Conservation (phyloP, 2,797 vertebrate genomes). For the Cichlasoma orientale region DNA sequence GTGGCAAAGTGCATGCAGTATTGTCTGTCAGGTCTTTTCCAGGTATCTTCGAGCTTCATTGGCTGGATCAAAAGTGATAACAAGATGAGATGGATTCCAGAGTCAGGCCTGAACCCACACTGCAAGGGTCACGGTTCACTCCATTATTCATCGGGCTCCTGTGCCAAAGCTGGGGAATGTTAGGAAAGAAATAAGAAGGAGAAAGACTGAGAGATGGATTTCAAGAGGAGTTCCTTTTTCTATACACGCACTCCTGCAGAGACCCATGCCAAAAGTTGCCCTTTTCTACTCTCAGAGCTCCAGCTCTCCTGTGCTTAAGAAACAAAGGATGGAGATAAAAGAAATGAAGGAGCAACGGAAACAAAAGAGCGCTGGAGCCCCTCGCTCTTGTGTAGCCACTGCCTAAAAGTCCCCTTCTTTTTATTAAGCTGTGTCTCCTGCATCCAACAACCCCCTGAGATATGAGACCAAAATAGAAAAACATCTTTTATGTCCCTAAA, state of each 20-base stretch:
- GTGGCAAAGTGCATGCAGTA: constrained; percentile 35
- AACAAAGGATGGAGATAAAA: constrained; percentile 43
- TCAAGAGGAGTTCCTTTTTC: constrained; percentile 37
- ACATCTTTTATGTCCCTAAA: constrained; percentile 28
- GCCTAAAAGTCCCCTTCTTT: constrained; percentile 31
- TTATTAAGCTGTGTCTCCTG: constrained; percentile 30
- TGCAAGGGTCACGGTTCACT: constrained; percentile 76
- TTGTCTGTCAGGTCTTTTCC: constrained; percentile 31
- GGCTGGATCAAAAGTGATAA: constrained; percentile 71
- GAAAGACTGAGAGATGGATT: constrained; percentile 49
- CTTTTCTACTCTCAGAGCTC: constrained; percentile 27
- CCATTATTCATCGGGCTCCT: constrained; percentile 78
- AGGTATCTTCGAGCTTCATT: constrained; percentile 41
- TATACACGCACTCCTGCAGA: constrained; percentile 45
- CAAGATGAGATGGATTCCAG: constrained; percentile 64
- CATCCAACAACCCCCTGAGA: neutral
- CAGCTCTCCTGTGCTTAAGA: constrained; percentile 36
- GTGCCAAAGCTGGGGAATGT: constrained; percentile 47
- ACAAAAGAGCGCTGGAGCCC: neutral
- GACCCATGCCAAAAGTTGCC: constrained; percentile 42
- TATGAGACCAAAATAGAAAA: constrained; percentile 14
- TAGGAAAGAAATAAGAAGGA: constrained; percentile 31
- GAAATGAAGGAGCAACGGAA: constrained; percentile 18
- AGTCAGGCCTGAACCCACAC: constrained; percentile 65
- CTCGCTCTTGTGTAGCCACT: constrained; percentile 5